Evolutionary conservation across 2,797 vertebrate species (phyloP).

Genomic region (Pantherophis vulpinus): DNA sequence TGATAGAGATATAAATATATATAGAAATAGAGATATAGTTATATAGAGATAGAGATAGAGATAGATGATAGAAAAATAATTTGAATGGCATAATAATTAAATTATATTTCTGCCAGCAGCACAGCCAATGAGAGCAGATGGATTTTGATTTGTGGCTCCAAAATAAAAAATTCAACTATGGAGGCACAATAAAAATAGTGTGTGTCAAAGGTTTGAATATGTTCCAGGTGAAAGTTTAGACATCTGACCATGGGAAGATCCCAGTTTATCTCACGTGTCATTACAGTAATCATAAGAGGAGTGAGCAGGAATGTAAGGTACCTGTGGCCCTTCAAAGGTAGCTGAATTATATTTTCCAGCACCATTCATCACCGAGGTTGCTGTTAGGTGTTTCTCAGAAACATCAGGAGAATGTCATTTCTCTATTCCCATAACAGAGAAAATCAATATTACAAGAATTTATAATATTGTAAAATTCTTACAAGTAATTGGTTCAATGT

Average conservation of each 20-base stretch:
- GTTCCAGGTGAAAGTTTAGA: too few species aligned
- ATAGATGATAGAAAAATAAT: background rate
- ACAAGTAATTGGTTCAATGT: background rate
- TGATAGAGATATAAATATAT: too few species aligned
- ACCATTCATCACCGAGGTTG: background rate
- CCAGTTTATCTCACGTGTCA: background rate
- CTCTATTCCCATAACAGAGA: background rate
- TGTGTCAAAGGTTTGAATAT: conserved; percentile 12
- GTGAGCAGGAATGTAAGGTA: background rate
- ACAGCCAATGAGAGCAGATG: conserved; percentile 33
- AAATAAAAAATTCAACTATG: conserved; percentile 49
- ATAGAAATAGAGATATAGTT: too few species aligned
- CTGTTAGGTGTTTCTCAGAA: background rate
- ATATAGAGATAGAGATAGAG: too few species aligned
- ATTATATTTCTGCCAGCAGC: conserved; percentile 33
- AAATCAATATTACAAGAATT: background rate
- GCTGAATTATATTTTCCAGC: background rate
- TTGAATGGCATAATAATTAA: conserved; percentile 9
- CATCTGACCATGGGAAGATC: background rate
- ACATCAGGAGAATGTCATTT: background rate
- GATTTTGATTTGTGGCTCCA: conserved; percentile 40
- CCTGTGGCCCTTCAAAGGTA: background rate
- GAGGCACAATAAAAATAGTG: conserved; percentile 20
- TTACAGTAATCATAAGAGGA: background rate
- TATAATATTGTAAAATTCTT: background rate